Evolutionary conservation across 2,113 vertebrate species (phyloP), one percentile per base, ranked within the genome.

Genomic region (Bolborhynchus lineola): DNA sequence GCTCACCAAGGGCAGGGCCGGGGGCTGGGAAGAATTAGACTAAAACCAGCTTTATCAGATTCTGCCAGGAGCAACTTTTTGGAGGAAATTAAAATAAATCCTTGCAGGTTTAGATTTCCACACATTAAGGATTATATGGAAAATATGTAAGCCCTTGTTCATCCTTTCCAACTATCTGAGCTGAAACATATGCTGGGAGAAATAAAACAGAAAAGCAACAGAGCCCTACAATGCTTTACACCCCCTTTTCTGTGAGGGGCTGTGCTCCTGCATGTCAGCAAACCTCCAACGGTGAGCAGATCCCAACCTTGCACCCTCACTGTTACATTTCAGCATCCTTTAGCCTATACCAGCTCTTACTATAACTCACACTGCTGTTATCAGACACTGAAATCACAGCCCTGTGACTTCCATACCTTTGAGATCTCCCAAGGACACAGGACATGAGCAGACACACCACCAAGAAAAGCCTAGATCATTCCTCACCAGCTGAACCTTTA

Each of bases 11-110:
- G 47, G 86, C 81, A 91, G 52, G 65, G 77, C 83, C 35, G 53
- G 63, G 69, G 28, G 16, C 79, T 95, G 93, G 84, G 91, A 96
- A 96, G 82, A 91, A 95, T 94, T 94, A 95, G 62, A 47, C 70
- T 82, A 49, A 93, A 95, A 92, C 37, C 3, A 19, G 31, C 52
- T 84, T 96, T 95, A 95, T 96, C 96, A 94, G 92, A 94, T 96
- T 92, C 86, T 95, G 92, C 93, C 91, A 96, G 88, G 20, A 92
- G 92, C 91, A 95, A 89, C 67, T 76, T 94, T 31, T 80, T 31
- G 33, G 33, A 95, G 88, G 91, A 95, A 96, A 97, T 96, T 79
- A 97, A 95, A 96, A 92, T 88, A 86, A 96, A 96, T 88, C 95
- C 86, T 75, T 82, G 31, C 49, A 89, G 92, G 69, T 87, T 94